Base-by-base conservation (phyloP, 2,113 vertebrate genomes). In the Rostratula benghalensis region DNA sequence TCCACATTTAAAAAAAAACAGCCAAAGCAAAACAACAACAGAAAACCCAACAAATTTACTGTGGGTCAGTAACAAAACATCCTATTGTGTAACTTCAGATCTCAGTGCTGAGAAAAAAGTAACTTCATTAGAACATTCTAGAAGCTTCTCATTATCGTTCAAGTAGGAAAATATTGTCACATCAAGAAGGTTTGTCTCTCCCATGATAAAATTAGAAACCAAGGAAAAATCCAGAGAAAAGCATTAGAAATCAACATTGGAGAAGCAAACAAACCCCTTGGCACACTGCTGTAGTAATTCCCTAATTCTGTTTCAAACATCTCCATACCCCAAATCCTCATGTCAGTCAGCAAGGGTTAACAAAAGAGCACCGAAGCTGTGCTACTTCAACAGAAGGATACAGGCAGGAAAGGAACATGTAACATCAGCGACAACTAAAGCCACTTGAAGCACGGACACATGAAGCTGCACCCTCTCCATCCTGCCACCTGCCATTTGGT, bases 361-460 rank as follows among this genome's bases (percentile, higher is more conserved):
- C 13, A 35, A 27, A 73, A 93, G 69, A 87, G 69, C 69, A 90
- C 24, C 51, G 71, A 69, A 41, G 28, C 64, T 37, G 21, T 2
- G 15, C 30, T 31, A 33, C 43, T 79, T 45, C 53, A 77, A 43
- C 23, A 67, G 33, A 43, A 71, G 48, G 17, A 51, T 7, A 64
- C 51, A 37, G 18, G 5, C 45, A 43, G 21, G 23, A 69, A 43
- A 80, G 75, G 22, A 87, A 57, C 5, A 63, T 0, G 0, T 2
- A 74, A 18, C 63, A 80, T 12, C 35, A 54, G 21, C 14, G 6
- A 39, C 39, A 59, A 35, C 18, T 45, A 21, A 41, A 64, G 33
- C 37, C 46, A 48, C 71, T 10, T n/a, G 7, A 75, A 46, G 27
- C 7, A 31, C 12, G 20, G 75, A 71, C 45, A 90, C 80, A 86